These are phyloP conservation scores for Thamnaconus septentrionalis DNA, from an alignment of 2,113 vertebrate genomes.

Conservation along the genomic window DNA sequence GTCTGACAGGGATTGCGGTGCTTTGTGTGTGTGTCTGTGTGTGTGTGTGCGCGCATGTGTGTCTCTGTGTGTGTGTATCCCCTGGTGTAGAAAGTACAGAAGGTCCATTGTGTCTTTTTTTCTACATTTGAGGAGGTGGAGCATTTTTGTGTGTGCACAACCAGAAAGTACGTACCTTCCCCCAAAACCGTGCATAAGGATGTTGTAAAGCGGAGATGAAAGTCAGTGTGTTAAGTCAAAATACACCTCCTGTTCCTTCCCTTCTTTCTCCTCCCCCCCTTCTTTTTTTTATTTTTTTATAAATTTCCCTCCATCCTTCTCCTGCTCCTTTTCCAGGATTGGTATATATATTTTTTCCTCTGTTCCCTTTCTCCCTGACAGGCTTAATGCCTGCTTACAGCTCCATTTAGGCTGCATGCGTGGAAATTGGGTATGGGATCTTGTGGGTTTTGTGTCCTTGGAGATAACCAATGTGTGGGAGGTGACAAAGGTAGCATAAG, in stretches of 20 bases:
- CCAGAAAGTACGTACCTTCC: constrained; percentile 34
- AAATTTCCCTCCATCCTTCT: constrained; percentile 42
- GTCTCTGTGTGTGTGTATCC: constrained; percentile 41
- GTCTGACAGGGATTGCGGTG: constrained; percentile 35
- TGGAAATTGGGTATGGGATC: constrained; percentile 73
- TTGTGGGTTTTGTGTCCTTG: constrained; percentile 75
- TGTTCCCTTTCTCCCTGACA: constrained; percentile 58
- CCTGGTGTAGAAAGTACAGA: constrained; percentile 60
- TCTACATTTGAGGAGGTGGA: constrained; percentile 35
- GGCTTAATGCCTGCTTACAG: constrained; percentile 73
- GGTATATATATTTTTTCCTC: constrained; percentile 39
- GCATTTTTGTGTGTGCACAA: constrained; percentile 37
- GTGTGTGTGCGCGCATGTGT: not conserved
- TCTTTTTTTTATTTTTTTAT: constrained; percentile 13
- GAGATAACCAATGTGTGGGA: constrained; percentile 77
- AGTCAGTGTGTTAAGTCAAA: constrained; percentile 63
- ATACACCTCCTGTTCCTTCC: constrained; percentile 54
- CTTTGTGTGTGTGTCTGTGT: constrained; percentile 13
- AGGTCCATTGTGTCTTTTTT: constrained; percentile 66
- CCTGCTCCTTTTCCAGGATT: constrained; percentile 45
- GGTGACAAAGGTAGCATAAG: constrained; percentile 76
- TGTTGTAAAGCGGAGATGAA: constrained; percentile 67
- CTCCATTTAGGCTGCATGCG: constrained; percentile 72
- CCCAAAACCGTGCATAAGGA: constrained; percentile 48
- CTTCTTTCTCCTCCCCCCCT: constrained; percentile 21